phyloP scores from a whole-genome alignment of 1,140 invertebrate genomes.

The Delia radicum region DNA sequence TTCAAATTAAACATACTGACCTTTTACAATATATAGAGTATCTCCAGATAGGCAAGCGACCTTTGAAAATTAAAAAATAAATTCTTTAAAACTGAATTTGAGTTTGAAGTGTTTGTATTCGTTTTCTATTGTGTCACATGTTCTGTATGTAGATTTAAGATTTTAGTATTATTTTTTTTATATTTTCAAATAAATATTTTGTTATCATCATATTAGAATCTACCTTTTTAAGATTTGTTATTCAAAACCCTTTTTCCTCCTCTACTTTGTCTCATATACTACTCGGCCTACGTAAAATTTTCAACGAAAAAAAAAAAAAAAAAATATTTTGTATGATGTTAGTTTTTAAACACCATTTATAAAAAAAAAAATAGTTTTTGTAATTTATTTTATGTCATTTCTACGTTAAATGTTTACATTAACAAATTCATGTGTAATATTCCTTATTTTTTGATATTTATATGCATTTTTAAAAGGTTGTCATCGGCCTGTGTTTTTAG shows the following conservation, averaged over 20 bases:
- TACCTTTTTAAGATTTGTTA: not conserved
- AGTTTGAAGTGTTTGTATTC: not conserved
- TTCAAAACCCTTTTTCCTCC: not conserved
- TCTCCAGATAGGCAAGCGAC: not conserved
- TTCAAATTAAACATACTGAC: conserved; percentile 1
- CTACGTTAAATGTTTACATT: not conserved
- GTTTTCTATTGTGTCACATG: not conserved
- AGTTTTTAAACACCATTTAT: not conserved
- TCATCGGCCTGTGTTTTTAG: not conserved
- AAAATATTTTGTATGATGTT: not conserved
- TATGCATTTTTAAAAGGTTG: not conserved
- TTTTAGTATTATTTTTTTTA: not conserved
- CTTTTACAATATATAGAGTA: conserved; percentile 7
- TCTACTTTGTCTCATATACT: not conserved
- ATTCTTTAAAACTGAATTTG: too few species aligned
- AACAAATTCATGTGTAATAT: not conserved
- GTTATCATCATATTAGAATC: not conserved
- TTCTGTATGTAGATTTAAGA: not conserved
- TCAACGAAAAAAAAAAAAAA: not conserved
- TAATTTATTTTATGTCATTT: not conserved
- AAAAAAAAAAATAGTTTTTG: not conserved
- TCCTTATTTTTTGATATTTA: not conserved
- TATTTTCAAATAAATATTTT: not conserved
- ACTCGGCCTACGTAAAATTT: not conserved
- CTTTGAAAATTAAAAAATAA: too few species aligned